Conservation (phyloP, 2,113 vertebrate species). For the Saguinus imperator region DNA sequence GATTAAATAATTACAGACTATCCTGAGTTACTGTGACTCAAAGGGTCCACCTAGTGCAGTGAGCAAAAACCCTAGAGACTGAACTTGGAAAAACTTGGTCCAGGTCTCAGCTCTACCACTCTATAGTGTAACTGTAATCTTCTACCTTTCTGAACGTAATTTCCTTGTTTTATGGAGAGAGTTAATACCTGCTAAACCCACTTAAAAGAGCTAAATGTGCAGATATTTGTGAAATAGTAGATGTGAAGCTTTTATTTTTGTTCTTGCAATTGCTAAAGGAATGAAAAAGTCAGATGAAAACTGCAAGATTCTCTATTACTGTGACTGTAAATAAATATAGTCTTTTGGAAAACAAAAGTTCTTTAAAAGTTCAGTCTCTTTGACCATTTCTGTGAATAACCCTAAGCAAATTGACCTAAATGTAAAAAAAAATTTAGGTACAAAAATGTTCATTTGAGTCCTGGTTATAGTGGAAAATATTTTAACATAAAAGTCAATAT, state of each 20-base stretch:
- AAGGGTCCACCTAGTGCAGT: background rate
- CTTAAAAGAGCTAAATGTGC: background rate
- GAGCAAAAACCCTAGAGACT: background rate
- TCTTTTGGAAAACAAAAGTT: background rate
- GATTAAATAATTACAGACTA: background rate
- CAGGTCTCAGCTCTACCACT: background rate
- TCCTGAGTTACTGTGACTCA: background rate
- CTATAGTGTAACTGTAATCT: background rate
- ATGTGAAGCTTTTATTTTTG: background rate
- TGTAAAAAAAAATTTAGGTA: constrained; percentile 33
- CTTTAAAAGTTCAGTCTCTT: constrained; percentile 7
- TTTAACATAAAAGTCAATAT: background rate
- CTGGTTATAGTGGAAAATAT: constrained; percentile 35
- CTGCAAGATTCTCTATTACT: background rate
- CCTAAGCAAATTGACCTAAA: background rate
- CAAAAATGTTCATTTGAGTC: background rate
- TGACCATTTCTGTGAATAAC: background rate
- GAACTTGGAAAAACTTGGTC: background rate
- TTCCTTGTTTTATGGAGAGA: background rate
- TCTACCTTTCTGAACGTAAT: background rate
- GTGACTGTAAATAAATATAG: background rate
- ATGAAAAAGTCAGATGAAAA: background rate
- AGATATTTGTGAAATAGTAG: background rate
- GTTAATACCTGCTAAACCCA: background rate
- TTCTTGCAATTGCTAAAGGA: constrained; percentile 5